Conservation (phyloP, 2,888 invertebrate genomes). For the Cerastis leucographa region DNA sequence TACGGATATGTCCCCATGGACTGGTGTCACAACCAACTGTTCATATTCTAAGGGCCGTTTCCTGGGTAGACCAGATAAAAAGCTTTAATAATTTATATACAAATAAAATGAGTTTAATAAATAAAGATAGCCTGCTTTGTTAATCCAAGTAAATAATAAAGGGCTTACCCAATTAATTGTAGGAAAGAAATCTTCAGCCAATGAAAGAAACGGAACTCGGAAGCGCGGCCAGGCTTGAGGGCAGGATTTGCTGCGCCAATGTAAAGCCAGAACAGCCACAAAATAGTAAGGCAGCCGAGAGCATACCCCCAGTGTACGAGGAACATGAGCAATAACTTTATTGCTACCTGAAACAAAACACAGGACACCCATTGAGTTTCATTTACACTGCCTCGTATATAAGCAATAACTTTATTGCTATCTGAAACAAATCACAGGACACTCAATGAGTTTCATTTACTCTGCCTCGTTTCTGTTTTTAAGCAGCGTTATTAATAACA, state of each 20-base stretch:
- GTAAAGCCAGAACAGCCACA: conserved; percentile 97
- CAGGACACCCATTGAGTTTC: not conserved
- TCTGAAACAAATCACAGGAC: conserved; percentile 88
- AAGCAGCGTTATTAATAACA: not conserved
- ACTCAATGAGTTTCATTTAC: not conserved
- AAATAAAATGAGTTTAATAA: not conserved
- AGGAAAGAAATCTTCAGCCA: conserved; percentile 94
- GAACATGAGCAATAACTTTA: conserved; percentile 97
- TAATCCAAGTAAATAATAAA: not conserved
- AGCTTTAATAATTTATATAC: not conserved
- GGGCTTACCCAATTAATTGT: conserved; percentile 93
- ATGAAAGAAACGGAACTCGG: conserved; percentile 95
- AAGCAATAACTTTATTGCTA: conserved; percentile 95
- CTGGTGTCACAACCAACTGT: conserved; percentile 96
- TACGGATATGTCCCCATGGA: conserved; percentile 94
- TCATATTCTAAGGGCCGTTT: conserved; percentile 95
- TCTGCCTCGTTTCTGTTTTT: not conserved
- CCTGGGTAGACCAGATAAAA: conserved; percentile 82
- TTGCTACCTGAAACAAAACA: conserved; percentile 92
- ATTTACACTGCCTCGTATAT: conserved; percentile 86
- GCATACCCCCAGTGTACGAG: conserved; percentile 98
- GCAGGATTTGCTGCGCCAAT: conserved; percentile 98
- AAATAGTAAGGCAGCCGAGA: conserved; percentile 94
- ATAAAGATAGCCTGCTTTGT: not conserved
- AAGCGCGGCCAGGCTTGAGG: conserved; percentile 97